Evolutionary conservation across 2,888 invertebrate genomes (phyloP).

Genomic region (Cephus rjabovi): DNA sequence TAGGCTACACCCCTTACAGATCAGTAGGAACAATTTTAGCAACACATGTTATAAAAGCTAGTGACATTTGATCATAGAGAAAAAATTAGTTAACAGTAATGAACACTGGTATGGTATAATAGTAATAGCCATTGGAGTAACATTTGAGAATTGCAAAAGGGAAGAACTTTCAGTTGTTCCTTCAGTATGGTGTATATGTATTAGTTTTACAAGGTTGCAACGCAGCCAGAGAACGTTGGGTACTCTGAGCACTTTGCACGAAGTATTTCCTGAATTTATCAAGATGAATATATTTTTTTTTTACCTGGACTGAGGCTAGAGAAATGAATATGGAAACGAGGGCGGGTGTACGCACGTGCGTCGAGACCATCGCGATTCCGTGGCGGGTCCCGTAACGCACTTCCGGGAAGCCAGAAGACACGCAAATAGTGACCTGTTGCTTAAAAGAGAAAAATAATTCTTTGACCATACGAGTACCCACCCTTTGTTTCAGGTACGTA

Average conservation of each 20-base stretch:
- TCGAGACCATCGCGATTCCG: neutral
- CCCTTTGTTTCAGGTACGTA: neutral
- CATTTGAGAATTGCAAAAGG: too few relatives aligned
- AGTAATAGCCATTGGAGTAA: neutral
- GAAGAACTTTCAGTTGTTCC: too few relatives aligned
- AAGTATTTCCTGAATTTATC: neutral
- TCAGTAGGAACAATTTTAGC: neutral
- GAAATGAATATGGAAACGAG: neutral
- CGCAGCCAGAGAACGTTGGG: neutral
- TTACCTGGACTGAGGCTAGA: neutral
- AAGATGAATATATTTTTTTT: neutral
- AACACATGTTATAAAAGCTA: neutral
- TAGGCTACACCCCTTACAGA: neutral
- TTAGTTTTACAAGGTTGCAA: neutral
- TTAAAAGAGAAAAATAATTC: slow-evolving; percentile 31
- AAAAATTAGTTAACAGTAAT: neutral
- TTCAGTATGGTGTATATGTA: too few relatives aligned
- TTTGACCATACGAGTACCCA: neutral
- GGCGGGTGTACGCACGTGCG: neutral
- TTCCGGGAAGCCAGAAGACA: slow-evolving; percentile 24
- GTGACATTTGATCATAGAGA: neutral
- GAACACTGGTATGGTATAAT: neutral
- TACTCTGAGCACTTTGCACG: neutral
- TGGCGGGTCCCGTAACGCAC: slow-evolving; percentile 5
- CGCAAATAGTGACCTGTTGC: slow-evolving; percentile 37